Percentiles rank a stretch among this genome's conserved stretches.
phyloP scores from a whole-genome alignment of 2,888 invertebrate genomes.

The Drosophila borborema region DNA sequence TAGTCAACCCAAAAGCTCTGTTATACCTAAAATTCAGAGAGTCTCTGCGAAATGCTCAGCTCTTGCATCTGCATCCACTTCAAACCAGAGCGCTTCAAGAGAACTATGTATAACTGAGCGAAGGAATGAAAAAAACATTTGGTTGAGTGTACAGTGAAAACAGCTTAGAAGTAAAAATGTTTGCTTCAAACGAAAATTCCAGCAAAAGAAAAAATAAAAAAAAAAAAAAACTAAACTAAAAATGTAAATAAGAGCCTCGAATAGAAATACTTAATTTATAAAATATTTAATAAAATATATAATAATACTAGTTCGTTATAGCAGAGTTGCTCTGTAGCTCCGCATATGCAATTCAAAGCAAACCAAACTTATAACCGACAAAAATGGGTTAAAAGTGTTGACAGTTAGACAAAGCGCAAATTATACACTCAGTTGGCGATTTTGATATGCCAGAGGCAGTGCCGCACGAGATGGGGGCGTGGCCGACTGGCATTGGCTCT shows the following conservation, averaged over 20 bases:
- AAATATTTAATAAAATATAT: background rate
- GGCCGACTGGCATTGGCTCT: slow-evolving; percentile 35
- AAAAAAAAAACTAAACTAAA: background rate
- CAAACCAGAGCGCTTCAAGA: slow-evolving; percentile 40
- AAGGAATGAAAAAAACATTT: slow-evolving; percentile 1
- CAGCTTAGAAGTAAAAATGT: background rate
- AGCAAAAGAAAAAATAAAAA: background rate
- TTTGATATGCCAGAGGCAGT: slow-evolving; percentile 41
- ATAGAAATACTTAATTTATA: background rate
- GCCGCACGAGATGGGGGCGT: slow-evolving; percentile 15
- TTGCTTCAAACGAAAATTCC: background rate
- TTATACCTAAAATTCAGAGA: slow-evolving; percentile 43
- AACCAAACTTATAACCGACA: slow-evolving; percentile 61
- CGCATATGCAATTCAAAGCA: slow-evolving; percentile 37
- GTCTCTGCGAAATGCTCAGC: slow-evolving; percentile 40
- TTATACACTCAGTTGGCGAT: slow-evolving; percentile 60
- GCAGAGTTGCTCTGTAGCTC: slow-evolving; percentile 32
- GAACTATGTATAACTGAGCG: slow-evolving; percentile 39
- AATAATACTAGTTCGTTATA: background rate
- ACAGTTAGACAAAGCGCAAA: slow-evolving; percentile 76
- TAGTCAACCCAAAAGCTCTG: slow-evolving; percentile 39
- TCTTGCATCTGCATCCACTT: slow-evolving; percentile 56
- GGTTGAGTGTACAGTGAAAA: slow-evolving; percentile 33
- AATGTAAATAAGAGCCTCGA: background rate
- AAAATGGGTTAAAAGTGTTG: slow-evolving; percentile 78